Conservation (phyloP, 1,140 invertebrate genomes). For the Drosophila grimshawi region DNA sequence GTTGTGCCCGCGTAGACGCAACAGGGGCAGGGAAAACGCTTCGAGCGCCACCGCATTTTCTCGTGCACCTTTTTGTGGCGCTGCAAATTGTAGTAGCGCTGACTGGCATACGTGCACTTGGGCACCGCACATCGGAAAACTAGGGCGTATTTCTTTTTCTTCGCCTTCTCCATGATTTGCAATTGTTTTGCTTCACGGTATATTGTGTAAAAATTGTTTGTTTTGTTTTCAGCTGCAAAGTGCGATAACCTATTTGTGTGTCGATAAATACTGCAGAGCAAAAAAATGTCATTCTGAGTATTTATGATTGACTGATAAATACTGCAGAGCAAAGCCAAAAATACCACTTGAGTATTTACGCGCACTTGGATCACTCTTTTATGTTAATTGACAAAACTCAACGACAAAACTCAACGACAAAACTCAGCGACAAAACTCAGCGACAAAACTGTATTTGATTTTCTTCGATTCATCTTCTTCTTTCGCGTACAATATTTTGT, state of each 20-base stretch:
- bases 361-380: too few relatives aligned
- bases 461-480: too few relatives aligned
- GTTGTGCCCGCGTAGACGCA: constrained; percentile 38
- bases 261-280: too few relatives aligned
- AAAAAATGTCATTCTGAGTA: not conserved
- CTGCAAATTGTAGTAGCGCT: constrained; percentile 33
- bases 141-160: constrained; percentile 9
- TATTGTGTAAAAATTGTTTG: not conserved
- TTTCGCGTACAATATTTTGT: too few relatives aligned
- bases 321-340: too few relatives aligned
- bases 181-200: not conserved
- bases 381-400: too few relatives aligned
- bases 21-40: constrained; percentile 34
- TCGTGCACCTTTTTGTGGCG: constrained; percentile 37
- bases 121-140: constrained; percentile 32
- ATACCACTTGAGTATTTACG: too few relatives aligned
- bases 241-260: not conserved
- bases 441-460: too few relatives aligned
- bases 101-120: constrained; percentile 30
- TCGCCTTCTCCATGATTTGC: constrained; percentile 12
- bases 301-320: not conserved
- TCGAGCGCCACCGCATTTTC: constrained; percentile 41
- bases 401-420: too few relatives aligned
- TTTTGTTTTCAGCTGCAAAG: constrained; percentile 12
- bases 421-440: too few relatives aligned